These are phyloP conservation scores for Rotaria magnacalcarata DNA, from an alignment of 2,888 invertebrate genomes.

Conservation along the genomic window DNA sequence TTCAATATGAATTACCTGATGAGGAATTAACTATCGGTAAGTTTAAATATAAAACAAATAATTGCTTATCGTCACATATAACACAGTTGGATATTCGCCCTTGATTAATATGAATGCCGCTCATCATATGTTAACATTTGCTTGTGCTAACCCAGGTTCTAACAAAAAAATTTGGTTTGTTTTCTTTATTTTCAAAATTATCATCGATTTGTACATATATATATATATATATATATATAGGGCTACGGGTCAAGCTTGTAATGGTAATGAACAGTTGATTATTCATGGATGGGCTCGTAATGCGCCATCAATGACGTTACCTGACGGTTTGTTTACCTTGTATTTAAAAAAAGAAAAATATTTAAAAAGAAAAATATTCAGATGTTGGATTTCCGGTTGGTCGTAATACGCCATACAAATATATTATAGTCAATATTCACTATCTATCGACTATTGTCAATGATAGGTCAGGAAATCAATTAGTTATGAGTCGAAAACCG, in stretches of 20 bases:
- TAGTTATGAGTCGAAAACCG: conserved; percentile 73
- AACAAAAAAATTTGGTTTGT: conserved; percentile 27
- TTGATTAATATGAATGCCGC: conserved; percentile 41
- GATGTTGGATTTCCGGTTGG: conserved; percentile 86
- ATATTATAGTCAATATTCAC: conserved; percentile 87
- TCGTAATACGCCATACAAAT: conserved; percentile 73
- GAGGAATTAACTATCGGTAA: conserved; percentile 27
- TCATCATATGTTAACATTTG: conserved; percentile 45
- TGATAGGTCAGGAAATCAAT: conserved; percentile 77
- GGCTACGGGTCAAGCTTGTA: conserved; percentile 25
- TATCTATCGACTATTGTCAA: conserved; percentile 62
- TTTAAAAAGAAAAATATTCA: neutral
- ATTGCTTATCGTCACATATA: neutral
- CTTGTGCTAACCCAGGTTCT: conserved; percentile 42
- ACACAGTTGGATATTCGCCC: conserved; percentile 33
- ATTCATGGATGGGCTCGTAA: conserved; percentile 46
- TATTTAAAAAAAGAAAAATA: neutral
- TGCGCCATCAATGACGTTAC: conserved; percentile 41
- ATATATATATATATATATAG: neutral
- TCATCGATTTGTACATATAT: neutral
- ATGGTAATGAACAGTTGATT: conserved; percentile 36
- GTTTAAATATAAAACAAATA: neutral
- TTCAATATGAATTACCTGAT: conserved; percentile 32
- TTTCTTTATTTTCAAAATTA: neutral
- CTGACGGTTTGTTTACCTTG: conserved; percentile 5